These are phyloP conservation scores for Ptychodera flava DNA, from an alignment of 35 echinoderm and acorn worm species.

Conservation along the genomic window DNA sequence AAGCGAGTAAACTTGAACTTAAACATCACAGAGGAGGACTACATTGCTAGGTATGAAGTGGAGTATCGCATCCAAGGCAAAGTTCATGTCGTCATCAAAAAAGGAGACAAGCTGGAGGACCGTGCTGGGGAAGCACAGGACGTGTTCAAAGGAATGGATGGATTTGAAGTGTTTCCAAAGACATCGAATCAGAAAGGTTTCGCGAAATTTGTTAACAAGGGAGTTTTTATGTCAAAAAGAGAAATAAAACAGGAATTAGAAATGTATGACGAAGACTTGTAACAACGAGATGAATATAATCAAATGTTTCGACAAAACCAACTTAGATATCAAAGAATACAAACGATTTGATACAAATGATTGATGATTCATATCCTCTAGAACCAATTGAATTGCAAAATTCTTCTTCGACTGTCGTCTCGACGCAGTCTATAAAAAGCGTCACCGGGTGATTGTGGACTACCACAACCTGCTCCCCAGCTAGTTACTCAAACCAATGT, in stretches of 20 bases:
- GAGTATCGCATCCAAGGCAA: neutral
- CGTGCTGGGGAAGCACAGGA: neutral
- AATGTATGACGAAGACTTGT: neutral
- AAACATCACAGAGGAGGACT: neutral
- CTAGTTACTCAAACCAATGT: slow-evolving; percentile 53
- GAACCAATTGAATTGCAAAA: too few species aligned
- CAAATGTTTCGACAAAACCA: too few species aligned
- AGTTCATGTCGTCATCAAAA: neutral
- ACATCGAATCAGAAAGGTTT: neutral
- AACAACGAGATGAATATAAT: neutral
- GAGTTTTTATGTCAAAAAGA: neutral
- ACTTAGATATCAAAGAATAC: too few species aligned
- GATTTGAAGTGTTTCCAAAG: neutral
- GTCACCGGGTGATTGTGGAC: slow-evolving; percentile 24
- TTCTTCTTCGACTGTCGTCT: too few species aligned
- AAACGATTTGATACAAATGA: too few species aligned
- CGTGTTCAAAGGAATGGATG: neutral
- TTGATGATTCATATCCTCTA: too few species aligned
- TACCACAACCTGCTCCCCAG: slow-evolving; percentile 43
- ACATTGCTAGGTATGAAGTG: neutral
- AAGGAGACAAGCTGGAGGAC: neutral
- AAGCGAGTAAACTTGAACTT: neutral
- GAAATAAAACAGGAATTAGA: neutral
- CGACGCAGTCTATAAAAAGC: neutral
- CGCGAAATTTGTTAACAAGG: neutral